Evolutionary conservation across 2,888 invertebrate species (phyloP), one percentile per base, ranked within the genome.

Genomic region (Osmoderma eremita): DNA sequence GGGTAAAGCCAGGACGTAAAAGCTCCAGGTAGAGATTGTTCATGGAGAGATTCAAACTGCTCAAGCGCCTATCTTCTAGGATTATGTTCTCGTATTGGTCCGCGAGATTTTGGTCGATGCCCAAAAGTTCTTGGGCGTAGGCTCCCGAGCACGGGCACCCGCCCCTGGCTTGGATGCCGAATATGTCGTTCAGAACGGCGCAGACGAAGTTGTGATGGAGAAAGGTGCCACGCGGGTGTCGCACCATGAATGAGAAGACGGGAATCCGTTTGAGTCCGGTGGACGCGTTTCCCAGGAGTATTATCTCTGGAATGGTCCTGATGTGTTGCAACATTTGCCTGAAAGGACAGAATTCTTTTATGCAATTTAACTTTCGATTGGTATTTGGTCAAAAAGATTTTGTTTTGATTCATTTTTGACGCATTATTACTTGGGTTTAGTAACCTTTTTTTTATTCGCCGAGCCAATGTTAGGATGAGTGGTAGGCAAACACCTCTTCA

Each of bases 131-230:
- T 80, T 93, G 90, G 2, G 93, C 93, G 78, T 95, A 95, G 63
- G 92, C 90, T 62, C 93, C 89, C 51, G 94, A 92, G 81, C 94
- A 94, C 13, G 90, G 90, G 75, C 91, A 87, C 0, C 92, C 93
- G 0, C 92, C 91, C 69, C 92, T 85, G 0, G 91, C 91, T 82
- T 95, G 95, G 63, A 97, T 93, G 0, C 96, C 96, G 79, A 95
- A 96, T 22, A 97, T 89, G 77, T 97, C 95, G 78, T 95, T 96
- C 49, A 97, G 85, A 17, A 96, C 87, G 8, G 93, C 91, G 73
- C 91, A 91, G 8, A 96, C 90, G 83, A 85, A 92, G 90, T 95
- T 95, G 81, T 95, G 93, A 80, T 96, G 96, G 1, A 95, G 87
- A 79, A 92, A 95, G 12, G 91, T 89, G 36, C 93, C 92, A 41